Conservation (phyloP, 1,140 invertebrate species). For the Portunus trituberculatus region DNA sequence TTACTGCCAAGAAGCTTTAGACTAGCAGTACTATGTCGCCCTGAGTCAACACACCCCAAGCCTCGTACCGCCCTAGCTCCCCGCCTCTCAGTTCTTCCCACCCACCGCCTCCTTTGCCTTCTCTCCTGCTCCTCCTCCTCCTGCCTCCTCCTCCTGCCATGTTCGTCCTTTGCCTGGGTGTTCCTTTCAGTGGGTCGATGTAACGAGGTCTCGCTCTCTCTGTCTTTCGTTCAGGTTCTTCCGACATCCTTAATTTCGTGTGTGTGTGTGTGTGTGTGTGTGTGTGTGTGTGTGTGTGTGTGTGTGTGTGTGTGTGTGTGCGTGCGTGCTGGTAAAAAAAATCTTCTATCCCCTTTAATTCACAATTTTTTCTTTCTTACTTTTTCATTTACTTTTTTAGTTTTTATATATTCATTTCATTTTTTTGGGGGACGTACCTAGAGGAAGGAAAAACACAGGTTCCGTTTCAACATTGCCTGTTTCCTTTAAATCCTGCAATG, state of each 20-base stretch:
- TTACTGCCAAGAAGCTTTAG: neutral
- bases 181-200: neutral
- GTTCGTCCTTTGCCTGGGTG: neutral
- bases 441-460: no score
- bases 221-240: neutral
- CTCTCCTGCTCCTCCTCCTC: neutral
- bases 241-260: neutral
- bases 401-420: neutral
- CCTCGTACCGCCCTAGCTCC: neutral
- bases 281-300: neutral
- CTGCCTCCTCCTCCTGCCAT: neutral
- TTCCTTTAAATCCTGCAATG: neutral
- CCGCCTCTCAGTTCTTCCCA: no score
- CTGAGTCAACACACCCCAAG: neutral
- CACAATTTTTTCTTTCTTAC: neutral
- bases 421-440: neutral
- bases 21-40: neutral
- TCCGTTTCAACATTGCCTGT: neutral
- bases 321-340: no score
- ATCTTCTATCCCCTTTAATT: neutral
- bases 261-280: conserved; percentile 20
- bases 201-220: neutral
- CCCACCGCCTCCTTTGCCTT: neutral
- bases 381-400: neutral
- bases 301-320: neutral